Evolutionary conservation across 2,797 vertebrate species (phyloP).

Genomic region (Bryconaethiops microstoma): DNA sequence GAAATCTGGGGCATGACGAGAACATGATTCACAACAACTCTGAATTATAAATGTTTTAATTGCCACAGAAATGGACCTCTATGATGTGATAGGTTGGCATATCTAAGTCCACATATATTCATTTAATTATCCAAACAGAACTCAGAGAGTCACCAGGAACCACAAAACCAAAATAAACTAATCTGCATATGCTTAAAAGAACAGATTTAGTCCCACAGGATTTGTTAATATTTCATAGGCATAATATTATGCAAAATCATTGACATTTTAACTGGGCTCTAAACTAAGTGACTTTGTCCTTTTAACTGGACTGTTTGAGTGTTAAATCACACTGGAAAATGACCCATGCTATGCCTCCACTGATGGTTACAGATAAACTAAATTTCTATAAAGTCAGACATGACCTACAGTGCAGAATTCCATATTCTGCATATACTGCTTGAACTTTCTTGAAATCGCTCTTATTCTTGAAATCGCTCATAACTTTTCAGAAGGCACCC

Average conservation of each 20-base stretch:
- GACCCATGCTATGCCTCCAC: slow-evolving; percentile 76
- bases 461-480: not conserved
- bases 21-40: slow-evolving; percentile 5
- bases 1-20: not conserved
- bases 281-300: slow-evolving; percentile 80
- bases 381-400: slow-evolving; percentile 3
- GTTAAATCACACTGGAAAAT: slow-evolving; percentile 79
- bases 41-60: slow-evolving; percentile 66
- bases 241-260: slow-evolving; percentile 83
- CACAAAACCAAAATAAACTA: slow-evolving; percentile 78
- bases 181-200: slow-evolving; percentile 84
- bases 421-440: slow-evolving; percentile 3
- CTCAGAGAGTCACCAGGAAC: slow-evolving; percentile 80
- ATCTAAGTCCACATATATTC: slow-evolving; percentile 76
- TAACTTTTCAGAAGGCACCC: no score
- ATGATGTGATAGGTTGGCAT: slow-evolving; percentile 54
- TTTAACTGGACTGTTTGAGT: slow-evolving; percentile 78
- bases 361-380: slow-evolving; percentile 60
- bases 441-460: not conserved
- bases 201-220: slow-evolving; percentile 76
- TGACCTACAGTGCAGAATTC: not conserved
- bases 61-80: slow-evolving; percentile 39
- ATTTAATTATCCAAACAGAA: slow-evolving; percentile 80
- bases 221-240: slow-evolving; percentile 82
- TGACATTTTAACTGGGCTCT: slow-evolving; percentile 77